A percentile compares a stretch with the other conserved stretches of the same genome.
phyloP scores from a whole-genome alignment of 1,140 invertebrate species.

The Drosophila dunni region DNA sequence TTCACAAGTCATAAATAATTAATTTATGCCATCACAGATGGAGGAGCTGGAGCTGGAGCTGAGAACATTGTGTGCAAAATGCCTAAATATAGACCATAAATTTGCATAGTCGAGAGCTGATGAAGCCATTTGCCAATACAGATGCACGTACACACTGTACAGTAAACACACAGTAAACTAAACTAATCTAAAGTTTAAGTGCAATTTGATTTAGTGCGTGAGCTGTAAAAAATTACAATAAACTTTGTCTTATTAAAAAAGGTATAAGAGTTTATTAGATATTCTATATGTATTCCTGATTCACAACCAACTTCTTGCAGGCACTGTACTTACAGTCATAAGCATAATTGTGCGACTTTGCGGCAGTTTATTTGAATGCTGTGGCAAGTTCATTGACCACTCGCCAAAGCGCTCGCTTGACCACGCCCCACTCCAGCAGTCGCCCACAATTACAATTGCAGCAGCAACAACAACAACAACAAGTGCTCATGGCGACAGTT shows the following conservation, averaged over 20 bases:
- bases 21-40: constrained; percentile 75
- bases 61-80: constrained; percentile 69
- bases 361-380: constrained; percentile 27
- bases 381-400: constrained; percentile 72
- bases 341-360: constrained; percentile 10
- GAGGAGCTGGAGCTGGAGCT: constrained; percentile 6
- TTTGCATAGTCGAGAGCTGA: constrained; percentile 60
- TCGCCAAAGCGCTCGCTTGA: constrained; percentile 42
- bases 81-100: constrained; percentile 81
- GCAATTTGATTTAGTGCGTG: background rate
- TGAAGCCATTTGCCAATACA: constrained; percentile 60
- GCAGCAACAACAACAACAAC: constrained; percentile 7
- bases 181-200: constrained; percentile 2
- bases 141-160: constrained; percentile 9
- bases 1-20: constrained; percentile 80
- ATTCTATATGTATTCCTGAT: no score
- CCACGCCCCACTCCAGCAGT: constrained; percentile 57
- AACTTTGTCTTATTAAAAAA: no score
- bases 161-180: constrained; percentile 6
- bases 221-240: no score
- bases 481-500: constrained; percentile 70
- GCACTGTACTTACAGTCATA: constrained; percentile 2
- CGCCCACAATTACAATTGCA: constrained; percentile 27
- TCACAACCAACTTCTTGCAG: background rate
- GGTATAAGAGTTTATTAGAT: no score